Evolutionary conservation across 2,797 vertebrate species (phyloP), one percentile per base, ranked within the genome.

Genomic region (Sebastes minor): DNA sequence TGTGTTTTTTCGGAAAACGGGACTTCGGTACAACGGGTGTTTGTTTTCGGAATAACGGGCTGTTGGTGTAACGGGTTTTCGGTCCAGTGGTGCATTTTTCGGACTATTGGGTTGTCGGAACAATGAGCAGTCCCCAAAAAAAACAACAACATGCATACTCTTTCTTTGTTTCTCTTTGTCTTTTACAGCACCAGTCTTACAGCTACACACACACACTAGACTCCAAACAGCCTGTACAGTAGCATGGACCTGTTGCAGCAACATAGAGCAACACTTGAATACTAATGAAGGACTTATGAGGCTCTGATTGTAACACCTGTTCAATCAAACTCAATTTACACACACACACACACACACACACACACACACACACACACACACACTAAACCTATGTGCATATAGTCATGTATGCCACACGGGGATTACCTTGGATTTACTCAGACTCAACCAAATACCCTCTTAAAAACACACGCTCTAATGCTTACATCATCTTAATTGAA

Each of bases 311-410:
- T 7, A 63, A 42, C 3, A n/a, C 20, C 25, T 60, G 62, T 38
- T 80, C 30, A 81, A 76, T 75, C 46, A 13, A 71, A 82, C 42
- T 27, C 64, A 12, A 85, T 73, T 74, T 35, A 74, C 46, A 80
- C 28, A 3, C 46, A 42, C 32, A 18, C 55, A 62, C 22, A 32
- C 22, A n/a, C 38, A 71, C 22, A 38, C 22, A 23, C 12, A 63
- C 32, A 33, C 10, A 3, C n/a, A 25, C 22, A 63, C 33, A 38
- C 6, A 4, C 16, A 25, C n/a, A 25, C 22, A 63, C 33, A 42
- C 7, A 5, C 18, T 30, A 55, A 22, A 35, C 22, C 27, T 27
- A 46, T 16, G 27, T 25, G 2, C n/a, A 16, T 28, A 14, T 12
- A 33, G 9, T 16, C 6, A 35, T 63, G 59, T 16, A 9, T n/a